Percentiles rank a stretch among this genome's conserved stretches.
phyloP scores from a whole-genome alignment of 2,113 vertebrate genomes.

The Smithornis capensis region DNA sequence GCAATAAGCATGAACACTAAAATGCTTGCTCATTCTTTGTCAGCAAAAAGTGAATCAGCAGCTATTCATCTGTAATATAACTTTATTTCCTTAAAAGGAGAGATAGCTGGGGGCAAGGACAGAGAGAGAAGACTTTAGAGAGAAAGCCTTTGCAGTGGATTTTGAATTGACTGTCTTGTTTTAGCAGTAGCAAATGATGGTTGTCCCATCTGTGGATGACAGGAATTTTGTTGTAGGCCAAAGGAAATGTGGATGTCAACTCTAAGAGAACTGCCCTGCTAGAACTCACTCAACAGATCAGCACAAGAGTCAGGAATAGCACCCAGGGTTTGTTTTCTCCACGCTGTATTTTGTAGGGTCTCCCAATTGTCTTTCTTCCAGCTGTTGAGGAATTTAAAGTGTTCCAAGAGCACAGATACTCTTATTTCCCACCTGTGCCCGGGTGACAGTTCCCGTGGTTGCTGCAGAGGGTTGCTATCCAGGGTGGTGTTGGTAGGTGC shows the following conservation, averaged over 20 bases:
- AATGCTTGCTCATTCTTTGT: constrained; percentile 65
- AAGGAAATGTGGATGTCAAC: background rate
- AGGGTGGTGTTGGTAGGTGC: background rate
- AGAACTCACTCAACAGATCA: background rate
- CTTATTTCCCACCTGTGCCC: background rate
- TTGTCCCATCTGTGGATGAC: background rate
- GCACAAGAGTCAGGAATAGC: background rate
- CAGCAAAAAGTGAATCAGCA: constrained; percentile 70
- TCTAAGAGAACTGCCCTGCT: background rate
- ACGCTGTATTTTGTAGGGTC: background rate
- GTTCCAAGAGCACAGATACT: background rate
- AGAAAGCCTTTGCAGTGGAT: background rate
- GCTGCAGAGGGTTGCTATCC: background rate
- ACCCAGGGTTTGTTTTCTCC: background rate
- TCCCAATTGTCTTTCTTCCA: background rate
- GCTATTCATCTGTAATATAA: constrained; percentile 44
- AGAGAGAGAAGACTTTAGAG: background rate
- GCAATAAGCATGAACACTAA: background rate
- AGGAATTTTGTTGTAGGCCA: background rate
- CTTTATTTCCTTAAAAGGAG: constrained; percentile 64
- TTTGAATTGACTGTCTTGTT: background rate
- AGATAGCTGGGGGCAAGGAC: constrained; percentile 10
- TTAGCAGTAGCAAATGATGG: background rate
- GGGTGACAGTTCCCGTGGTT: background rate
- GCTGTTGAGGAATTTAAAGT: background rate